These are phyloP conservation scores for Salpingus planirostris DNA, from an alignment of 2,888 invertebrate species.

Conservation along the genomic window DNA sequence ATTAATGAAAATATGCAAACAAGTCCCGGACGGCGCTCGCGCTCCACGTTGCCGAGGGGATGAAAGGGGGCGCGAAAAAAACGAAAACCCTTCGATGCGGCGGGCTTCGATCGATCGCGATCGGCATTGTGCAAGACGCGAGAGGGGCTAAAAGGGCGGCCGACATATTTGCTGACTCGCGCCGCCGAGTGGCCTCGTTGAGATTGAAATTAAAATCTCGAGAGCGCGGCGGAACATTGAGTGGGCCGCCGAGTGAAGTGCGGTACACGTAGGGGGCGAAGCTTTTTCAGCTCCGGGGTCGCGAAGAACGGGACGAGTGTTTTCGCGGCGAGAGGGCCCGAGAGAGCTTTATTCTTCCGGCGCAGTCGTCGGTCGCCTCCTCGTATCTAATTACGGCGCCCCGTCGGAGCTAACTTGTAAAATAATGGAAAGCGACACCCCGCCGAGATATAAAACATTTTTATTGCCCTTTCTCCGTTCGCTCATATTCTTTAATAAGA, in stretches of 20 bases:
- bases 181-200: slow-evolving; percentile 20
- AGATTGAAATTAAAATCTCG: slow-evolving; percentile 26
- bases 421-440: slow-evolving; percentile 22
- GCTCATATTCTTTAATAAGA: slow-evolving; percentile 18
- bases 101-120: too few relatives aligned
- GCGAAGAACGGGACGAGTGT: slow-evolving; percentile 1
- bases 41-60: too few relatives aligned
- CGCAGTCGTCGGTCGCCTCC: slow-evolving; percentile 14
- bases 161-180: slow-evolving; percentile 22
- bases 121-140: slow-evolving; percentile 5
- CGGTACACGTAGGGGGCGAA: too few relatives aligned
- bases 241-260: slow-evolving; percentile 14
- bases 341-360: too few relatives aligned
- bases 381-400: slow-evolving; percentile 22
- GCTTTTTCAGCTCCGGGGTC: too few relatives aligned
- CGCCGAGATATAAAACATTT: slow-evolving; percentile 18
- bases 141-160: slow-evolving; percentile 10
- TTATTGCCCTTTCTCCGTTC: slow-evolving; percentile 16
- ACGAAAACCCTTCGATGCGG: too few relatives aligned
- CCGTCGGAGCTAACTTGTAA: slow-evolving; percentile 17
- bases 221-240: slow-evolving; percentile 17
- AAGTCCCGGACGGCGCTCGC: too few relatives aligned
- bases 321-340: slow-evolving; percentile 7
- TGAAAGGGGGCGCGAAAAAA: too few relatives aligned
- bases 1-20: too few relatives aligned